phyloP scores from a whole-genome alignment of 2,113 vertebrate genomes.

The Muscicapa adusta region DNA sequence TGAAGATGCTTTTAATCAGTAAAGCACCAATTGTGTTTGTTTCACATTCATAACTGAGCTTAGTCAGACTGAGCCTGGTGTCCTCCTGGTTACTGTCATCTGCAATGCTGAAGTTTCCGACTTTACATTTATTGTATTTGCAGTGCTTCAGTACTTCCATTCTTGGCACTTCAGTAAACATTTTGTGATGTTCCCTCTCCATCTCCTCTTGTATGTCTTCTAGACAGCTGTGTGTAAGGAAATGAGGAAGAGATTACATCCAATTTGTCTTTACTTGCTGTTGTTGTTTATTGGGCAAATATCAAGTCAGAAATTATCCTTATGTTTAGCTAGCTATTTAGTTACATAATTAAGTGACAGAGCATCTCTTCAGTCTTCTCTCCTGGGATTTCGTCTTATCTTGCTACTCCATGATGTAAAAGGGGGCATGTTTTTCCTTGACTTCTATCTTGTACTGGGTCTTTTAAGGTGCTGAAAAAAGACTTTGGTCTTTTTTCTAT shows the following conservation, averaged over 20 bases:
- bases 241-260: background rate
- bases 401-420: background rate
- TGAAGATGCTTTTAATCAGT: background rate
- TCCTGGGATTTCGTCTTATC: background rate
- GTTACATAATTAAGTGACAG: background rate
- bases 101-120: background rate
- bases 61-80: background rate
- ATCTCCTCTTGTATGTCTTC: background rate
- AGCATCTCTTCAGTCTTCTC: background rate
- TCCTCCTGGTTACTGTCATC: background rate
- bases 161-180: background rate
- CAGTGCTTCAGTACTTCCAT: background rate
- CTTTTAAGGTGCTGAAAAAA: background rate
- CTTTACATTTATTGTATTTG: background rate
- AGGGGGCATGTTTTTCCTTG: background rate
- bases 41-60: background rate
- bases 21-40: background rate
- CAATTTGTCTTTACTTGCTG: background rate
- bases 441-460: background rate
- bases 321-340: background rate
- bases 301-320: background rate
- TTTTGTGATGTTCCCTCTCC: background rate
- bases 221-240: background rate
- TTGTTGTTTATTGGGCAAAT: background rate
- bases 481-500: background rate